A percentile compares a stretch with the other conserved stretches of the same genome.
Conservation (phyloP, 2,113 vertebrate genomes). For the Pavo muticus region DNA sequence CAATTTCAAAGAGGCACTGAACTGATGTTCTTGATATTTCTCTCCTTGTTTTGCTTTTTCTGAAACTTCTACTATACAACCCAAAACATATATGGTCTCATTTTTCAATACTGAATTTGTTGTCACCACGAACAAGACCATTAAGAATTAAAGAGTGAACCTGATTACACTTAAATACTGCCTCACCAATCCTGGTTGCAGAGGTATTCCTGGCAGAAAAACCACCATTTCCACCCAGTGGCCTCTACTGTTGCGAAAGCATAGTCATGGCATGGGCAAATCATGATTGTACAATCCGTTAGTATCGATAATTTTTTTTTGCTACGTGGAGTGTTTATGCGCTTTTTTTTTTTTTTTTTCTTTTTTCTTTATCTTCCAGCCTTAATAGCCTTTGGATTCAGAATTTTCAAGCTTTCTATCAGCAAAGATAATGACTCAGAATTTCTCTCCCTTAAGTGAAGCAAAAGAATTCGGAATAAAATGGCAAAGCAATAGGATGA, state of each 20-base stretch:
- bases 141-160: background rate
- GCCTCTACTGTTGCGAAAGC: background rate
- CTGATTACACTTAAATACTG: background rate
- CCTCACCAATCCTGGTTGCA: background rate
- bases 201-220: background rate
- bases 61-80: no score
- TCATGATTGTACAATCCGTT: fast-evolving
- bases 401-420: background rate
- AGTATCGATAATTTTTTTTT: background rate
- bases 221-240: background rate
- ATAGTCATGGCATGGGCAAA: fast-evolving
- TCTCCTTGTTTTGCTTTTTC: background rate
- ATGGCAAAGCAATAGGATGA: background rate
- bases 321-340: background rate
- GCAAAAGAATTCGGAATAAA: background rate
- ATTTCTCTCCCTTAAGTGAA: background rate
- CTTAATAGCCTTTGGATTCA: background rate
- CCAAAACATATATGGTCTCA: background rate
- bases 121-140: background rate
- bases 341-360: background rate
- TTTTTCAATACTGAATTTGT: background rate
- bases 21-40: background rate
- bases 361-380: background rate
- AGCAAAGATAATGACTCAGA: background rate
- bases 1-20: background rate